Conservation (phyloP, 1,140 invertebrate species). For the Dufourea novaeangliae region DNA sequence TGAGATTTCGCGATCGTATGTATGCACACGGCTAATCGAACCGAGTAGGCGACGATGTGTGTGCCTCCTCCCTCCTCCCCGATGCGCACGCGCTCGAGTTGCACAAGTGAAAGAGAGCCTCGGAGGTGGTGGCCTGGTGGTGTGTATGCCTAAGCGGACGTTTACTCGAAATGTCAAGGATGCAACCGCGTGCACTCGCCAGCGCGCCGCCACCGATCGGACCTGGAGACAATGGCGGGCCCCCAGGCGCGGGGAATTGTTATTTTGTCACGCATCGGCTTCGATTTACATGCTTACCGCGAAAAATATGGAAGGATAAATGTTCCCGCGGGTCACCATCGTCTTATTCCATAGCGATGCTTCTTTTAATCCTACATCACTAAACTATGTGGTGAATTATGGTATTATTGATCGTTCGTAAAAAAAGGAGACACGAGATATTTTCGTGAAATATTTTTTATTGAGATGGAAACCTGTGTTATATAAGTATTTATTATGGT, state of each 20-base stretch:
- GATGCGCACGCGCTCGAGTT: conserved; percentile 61
- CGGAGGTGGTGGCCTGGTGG: conserved; percentile 1
- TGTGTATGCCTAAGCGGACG: conserved; percentile 36
- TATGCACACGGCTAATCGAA: conserved; percentile 46
- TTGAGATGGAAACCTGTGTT: no score
- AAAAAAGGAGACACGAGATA: no score
- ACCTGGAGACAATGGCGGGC: conserved; percentile 60
- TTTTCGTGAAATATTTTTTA: no score
- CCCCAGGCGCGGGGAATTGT: conserved; percentile 63
- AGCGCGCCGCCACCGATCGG: background rate
- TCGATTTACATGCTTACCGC: conserved; percentile 9
- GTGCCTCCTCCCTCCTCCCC: no score
- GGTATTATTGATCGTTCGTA: no score
- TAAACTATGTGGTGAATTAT: no score
- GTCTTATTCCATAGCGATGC: no score
- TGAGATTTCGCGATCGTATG: conserved; percentile 53
- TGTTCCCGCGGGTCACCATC: conserved; percentile 29
- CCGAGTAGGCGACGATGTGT: conserved; percentile 69
- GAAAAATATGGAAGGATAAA: conserved; percentile 43
- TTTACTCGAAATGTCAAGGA: conserved; percentile 79
- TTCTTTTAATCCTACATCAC: background rate
- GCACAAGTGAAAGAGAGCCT: conserved; percentile 77
- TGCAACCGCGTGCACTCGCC: conserved; percentile 65
- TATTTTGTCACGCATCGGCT: conserved; percentile 67
- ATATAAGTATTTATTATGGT: no score